Base-by-base conservation (phyloP, 2,797 vertebrate species). In the Acipenser transmontanus region DNA sequence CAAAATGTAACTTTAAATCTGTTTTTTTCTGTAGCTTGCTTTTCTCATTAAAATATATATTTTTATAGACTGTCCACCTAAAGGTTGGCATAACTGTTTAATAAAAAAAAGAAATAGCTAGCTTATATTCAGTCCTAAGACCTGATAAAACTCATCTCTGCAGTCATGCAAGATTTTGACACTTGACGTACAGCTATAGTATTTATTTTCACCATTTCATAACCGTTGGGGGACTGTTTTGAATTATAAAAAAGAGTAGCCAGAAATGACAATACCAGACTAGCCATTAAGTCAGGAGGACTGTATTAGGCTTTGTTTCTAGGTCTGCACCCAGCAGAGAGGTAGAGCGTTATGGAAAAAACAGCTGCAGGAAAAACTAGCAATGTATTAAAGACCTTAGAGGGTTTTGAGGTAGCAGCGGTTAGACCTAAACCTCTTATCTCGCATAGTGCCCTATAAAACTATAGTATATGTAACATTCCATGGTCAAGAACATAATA, bases 231-330 rank as follows among this genome's bases (percentile, higher is more conserved):
- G 72, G 85, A 86, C 80, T 78, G 73, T 72, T 78, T 84, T 82
- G 76, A 80, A 83, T 81, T 71, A 82, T 71, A 49, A 56, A 61
- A 65, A 78, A 78, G 70, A 66, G 70, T 54, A 76, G 74, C 82
- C 77, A 72, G 74, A 80, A 89, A 91, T 88, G 84, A 79, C 82
- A 87, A 86, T 88, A 87, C 80, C 86, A 90, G 88, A 91, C 81
- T 77, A 68, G 76, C 76, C 70, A 56, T 82, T 86, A 88, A 79
- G 78, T 84, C 80, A 81, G 76, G 83, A 87, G 72, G 73, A 74
- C 81, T 84, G 73, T 83, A 82, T 87, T 83, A 84, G 82, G 80
- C 80, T 80, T 78, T 80, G 76, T 84, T 89, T 83, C 85, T 88
- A 83, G 79, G 78, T 83, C 84, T 85, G 83, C 79, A 86, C 79